A percentile compares a stretch with the other conserved stretches of the same genome.
These are phyloP conservation scores for Rhabdornis inornatus DNA, from an alignment of 2,113 vertebrate genomes.

Conservation along the genomic window DNA sequence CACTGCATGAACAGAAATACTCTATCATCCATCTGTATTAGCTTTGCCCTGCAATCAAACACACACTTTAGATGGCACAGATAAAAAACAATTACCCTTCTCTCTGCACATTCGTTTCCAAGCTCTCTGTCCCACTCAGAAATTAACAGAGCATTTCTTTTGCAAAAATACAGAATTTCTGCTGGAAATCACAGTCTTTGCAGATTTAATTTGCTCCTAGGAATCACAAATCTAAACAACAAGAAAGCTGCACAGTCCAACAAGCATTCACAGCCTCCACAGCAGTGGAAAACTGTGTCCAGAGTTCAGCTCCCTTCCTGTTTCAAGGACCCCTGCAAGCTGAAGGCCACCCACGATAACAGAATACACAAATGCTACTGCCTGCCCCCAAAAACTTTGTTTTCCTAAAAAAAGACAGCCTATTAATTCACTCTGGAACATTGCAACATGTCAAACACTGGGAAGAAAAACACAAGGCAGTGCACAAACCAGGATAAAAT, in stretches of 20 bases:
- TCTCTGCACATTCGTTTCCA: background rate
- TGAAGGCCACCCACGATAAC: slow-evolving; percentile 27
- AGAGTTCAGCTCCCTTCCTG: background rate
- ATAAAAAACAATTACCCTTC: background rate
- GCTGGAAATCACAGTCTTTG: background rate
- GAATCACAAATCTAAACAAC: background rate
- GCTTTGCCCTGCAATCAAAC: slow-evolving; percentile 21
- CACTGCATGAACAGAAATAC: background rate
- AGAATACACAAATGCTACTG: background rate
- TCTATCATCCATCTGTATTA: background rate
- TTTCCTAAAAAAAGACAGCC: background rate
- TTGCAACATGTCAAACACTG: background rate
- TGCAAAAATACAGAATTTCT: background rate
- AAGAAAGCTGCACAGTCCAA: background rate
- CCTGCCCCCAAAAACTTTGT: background rate
- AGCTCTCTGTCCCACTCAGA: background rate
- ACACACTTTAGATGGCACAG: background rate
- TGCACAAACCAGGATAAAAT: background rate
- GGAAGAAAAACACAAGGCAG: background rate
- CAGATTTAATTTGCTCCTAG: background rate
- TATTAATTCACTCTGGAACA: background rate
- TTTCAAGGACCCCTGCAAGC: background rate
- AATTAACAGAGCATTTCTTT: background rate
- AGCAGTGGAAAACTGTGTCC: background rate
- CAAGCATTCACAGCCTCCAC: background rate